Evolutionary conservation across 2,888 invertebrate species (phyloP), one percentile per base, ranked within the genome.

Genomic region (Rhyacophila evoluta): DNA sequence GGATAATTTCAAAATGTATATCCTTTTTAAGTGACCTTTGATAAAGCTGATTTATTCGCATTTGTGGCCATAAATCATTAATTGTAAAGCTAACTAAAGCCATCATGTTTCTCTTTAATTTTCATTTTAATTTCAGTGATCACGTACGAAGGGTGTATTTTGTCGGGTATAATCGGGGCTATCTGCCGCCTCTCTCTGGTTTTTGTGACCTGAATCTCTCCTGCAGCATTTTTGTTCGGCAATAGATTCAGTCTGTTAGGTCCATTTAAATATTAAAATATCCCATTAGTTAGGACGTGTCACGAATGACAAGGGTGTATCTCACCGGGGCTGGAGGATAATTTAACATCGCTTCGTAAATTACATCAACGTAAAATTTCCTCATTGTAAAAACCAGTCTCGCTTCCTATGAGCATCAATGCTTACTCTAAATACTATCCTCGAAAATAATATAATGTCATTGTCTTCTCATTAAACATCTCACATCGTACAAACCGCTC

Each of bases 271-370:
- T 74, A 74, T 74, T 74, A 41, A 74, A 74, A 38, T 39, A 55
- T 41, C 39, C 74, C 74, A 74, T 74, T 74, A 74, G 74, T 41
- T 33, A 11, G 74, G 25, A 28, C 39, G 74, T 74, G 74, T 74
- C 74, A 41, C 74, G 41, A 74, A 74, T 74, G 74, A 74, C 74
- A 55, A 74, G 74, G 74, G 74, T 74, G 27, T 39, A 74, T 74
- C 74, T 74, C 55, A 41, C 55, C 55, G 29, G 38, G 41, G 19
- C 37, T 25, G 41, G 28, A n/a, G 74, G 55, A 29, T 19, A 70
- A 70, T 70, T 33, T 70, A 36, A 70, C 70, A 27, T 36, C 36
- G 29, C 28, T 70, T 10, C 70, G 70, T 70, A 15, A 33, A 70
- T 70, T 70, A 33, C 19, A 55, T 70, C 36, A 70, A 70, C 70